These are phyloP conservation scores for Ciconia stormi DNA, from an alignment of 2,113 vertebrate species.

Conservation along the genomic window DNA sequence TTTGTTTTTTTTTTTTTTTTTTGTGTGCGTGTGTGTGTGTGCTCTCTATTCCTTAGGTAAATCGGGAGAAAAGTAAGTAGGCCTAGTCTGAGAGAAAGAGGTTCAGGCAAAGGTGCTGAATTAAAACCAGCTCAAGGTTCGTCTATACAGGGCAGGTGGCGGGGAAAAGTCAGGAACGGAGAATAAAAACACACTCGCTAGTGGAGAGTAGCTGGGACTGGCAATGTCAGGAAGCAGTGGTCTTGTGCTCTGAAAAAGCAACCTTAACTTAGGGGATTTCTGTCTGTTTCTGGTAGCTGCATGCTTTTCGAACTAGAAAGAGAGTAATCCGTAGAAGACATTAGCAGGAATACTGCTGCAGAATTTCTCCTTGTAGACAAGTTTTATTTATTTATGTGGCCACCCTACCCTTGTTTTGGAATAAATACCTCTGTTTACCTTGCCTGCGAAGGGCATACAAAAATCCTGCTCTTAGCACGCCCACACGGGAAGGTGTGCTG, in stretches of 20 bases:
- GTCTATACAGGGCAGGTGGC: rapidly evolving
- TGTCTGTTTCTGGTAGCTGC: neutral
- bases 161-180: neutral
- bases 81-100: neutral
- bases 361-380: neutral
- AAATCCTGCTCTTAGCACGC: rapidly evolving
- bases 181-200: neutral
- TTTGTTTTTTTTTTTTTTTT: neutral
- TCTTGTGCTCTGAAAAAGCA: neutral
- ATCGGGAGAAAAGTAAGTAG: neutral
- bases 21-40: neutral
- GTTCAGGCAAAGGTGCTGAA: neutral
- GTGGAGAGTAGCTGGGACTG: neutral
- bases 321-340: neutral
- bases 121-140: neutral
- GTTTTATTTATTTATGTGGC: neutral
- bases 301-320: neutral
- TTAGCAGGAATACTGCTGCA: neutral
- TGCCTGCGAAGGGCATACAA: neutral
- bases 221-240: neutral
- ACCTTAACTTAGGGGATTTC: neutral
- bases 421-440: neutral
- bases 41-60: neutral
- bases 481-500: neutral
- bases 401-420: neutral